These are phyloP conservation scores for Endotricha flammealis DNA, from an alignment of 2,888 invertebrate species.

Conservation along the genomic window DNA sequence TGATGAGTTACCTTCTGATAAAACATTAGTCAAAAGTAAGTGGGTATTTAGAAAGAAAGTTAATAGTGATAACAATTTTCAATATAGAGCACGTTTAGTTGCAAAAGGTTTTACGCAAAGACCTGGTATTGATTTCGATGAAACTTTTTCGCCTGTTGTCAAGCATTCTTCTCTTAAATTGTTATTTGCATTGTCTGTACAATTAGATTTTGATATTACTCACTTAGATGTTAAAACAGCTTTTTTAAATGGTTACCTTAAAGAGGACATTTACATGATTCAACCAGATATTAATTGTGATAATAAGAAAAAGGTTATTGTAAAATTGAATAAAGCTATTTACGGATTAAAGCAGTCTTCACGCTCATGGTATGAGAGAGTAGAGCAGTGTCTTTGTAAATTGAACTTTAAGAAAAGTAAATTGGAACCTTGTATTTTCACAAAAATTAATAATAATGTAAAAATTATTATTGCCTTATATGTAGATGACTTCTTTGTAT, in stretches of 20 bases:
- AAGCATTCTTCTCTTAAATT: background rate
- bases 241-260: conserved; percentile 9
- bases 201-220: conserved; percentile 1
- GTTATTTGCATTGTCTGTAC: background rate
- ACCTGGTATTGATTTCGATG: background rate
- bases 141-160: background rate
- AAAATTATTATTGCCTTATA: conserved; percentile 17
- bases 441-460: too few relatives aligned
- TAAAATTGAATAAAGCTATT: conserved; percentile 24
- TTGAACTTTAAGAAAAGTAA: conserved; percentile 13
- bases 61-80: conserved; percentile 7
- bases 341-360: conserved; percentile 28
- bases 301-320: conserved; percentile 13
- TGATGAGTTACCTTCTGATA: conserved; percentile 3
- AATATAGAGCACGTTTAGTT: conserved; percentile 10
- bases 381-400: conserved; percentile 10
- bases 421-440: conserved; percentile 27
- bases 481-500: conserved; percentile 25
- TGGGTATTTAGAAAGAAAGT: conserved; percentile 12
- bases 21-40: conserved; percentile 11
- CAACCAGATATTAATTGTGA: conserved; percentile 12
- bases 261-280: conserved; percentile 22
- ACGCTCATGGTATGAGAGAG: conserved; percentile 22
- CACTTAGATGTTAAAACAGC: conserved; percentile 3
- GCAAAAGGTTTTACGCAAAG: conserved; percentile 8